Base-by-base conservation (phyloP, 2,797 vertebrate species). In the Bradypus variegatus region DNA sequence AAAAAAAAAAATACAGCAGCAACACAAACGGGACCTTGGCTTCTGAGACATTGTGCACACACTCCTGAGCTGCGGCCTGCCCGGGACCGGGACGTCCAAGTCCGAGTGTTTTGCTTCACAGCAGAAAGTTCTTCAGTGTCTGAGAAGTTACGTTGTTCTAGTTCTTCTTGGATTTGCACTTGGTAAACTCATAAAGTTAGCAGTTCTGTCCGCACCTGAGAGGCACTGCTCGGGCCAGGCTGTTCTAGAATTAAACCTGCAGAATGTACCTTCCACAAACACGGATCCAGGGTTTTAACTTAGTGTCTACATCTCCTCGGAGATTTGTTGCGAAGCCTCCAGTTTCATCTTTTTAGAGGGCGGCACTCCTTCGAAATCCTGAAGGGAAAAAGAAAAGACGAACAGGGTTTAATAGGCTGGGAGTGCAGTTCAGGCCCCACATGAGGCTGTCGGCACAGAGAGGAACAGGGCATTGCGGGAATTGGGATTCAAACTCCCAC, bases 41-140 rank as follows among this genome's bases (percentile, higher is more conserved):
- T 97, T 98, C 98, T 97, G 97, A 98, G 98, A 98, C 98, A 98
- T 98, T 98, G 99, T 98, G 98, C 98, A 97, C 98, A 98, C 98
- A 97, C 98, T 98, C 98, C 98, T 98, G 98, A 98, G 98, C 97
- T 96, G 97, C 97, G 97, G 94, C 97, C 97, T 96, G 96, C 97
- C 97, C 97, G 95, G 98, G 97, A 97, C 97, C 96, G 97, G 96
- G 97, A 95, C 97, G 95, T 97, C 96, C 95, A 97, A 97, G 96
- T 97, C 96, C 97, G 96, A 97, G 97, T 94, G 95, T 96, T 96
- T 97, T 89, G 53, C 96, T 97, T 97, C 97, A 97, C 97, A 97
- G 97, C 97, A 96, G 97, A 95, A 48, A 97, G 97, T 96, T 97
- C 94, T 97, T 98, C 98, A 97, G 97, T 96, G 98, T 98, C 97